Percentiles rank a stretch among this genome's conserved stretches.
phyloP scores from a whole-genome alignment of 2,888 invertebrate species.

The Drosophila pseudotakahashii region DNA sequence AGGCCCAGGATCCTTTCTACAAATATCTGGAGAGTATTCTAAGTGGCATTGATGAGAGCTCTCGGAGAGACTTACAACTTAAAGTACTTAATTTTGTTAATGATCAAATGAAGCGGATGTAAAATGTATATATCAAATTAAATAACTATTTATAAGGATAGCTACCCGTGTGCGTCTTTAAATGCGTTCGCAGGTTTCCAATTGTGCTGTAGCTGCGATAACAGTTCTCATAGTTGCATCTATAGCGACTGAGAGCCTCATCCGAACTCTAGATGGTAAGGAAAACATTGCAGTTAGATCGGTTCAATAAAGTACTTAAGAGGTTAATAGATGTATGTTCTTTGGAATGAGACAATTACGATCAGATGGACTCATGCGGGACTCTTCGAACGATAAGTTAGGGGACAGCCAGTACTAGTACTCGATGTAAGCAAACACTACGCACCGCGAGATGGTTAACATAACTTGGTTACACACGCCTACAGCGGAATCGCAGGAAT shows the following conservation, averaged over 20 bases:
- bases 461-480: constrained; percentile 56
- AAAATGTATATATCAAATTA: too few relatives aligned
- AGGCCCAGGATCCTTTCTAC: constrained; percentile 46
- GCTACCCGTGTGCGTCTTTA: constrained; percentile 97
- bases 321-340: not conserved
- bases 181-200: constrained; percentile 96
- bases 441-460: constrained; percentile 69
- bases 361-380: constrained; percentile 20
- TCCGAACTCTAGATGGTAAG: constrained; percentile 76
- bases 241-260: constrained; percentile 88
- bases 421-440: constrained; percentile 56
- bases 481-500: constrained; percentile 48
- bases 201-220: constrained; percentile 95
- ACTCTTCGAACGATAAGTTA: constrained; percentile 10
- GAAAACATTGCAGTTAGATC: constrained; percentile 12
- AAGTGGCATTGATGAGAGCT: constrained; percentile 30
- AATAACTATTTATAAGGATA: constrained; percentile 5
- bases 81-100: constrained; percentile 45
- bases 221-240: constrained; percentile 95
- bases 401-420: constrained; percentile 8
- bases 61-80: constrained; percentile 49
- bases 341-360: constrained; percentile 16
- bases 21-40: constrained; percentile 50
- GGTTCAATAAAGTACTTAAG: too few relatives aligned
- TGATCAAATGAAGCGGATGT: constrained; percentile 15